phyloP scores from a whole-genome alignment of 37 sponge, comb jelly and placozoan species.

The Corticium candelabrum region DNA sequence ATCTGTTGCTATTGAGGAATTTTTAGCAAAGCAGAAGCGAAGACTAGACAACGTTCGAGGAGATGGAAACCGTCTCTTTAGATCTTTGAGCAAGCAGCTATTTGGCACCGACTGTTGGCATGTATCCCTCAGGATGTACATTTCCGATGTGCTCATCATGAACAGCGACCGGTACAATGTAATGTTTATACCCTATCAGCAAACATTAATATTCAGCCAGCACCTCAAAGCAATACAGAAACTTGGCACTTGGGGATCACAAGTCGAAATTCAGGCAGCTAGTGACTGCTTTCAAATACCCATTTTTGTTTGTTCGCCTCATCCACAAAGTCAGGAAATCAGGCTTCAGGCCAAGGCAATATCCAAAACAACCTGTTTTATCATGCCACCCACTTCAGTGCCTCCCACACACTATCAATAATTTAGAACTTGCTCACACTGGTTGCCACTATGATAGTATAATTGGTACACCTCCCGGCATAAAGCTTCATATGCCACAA shows the following conservation, averaged over 20 bases:
- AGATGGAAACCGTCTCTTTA: not conserved
- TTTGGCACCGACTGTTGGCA: not conserved
- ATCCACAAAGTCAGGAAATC: no score
- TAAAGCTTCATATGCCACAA: not conserved
- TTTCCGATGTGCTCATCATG: not conserved
- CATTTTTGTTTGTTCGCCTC: not conserved
- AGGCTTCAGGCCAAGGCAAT: no score
- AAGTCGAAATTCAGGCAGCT: slow-evolving; percentile 1
- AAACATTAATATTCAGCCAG: not conserved
- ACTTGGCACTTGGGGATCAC: not conserved
- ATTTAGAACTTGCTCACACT: not conserved
- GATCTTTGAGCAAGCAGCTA: not conserved
- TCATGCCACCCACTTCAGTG: no score
- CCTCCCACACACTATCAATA: not conserved
- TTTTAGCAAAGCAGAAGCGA: not conserved
- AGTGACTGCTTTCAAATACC: not conserved
- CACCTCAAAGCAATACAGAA: not conserved
- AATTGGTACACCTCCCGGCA: not conserved
- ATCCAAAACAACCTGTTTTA: no score
- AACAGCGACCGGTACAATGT: not conserved
- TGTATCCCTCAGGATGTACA: not conserved
- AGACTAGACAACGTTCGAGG: not conserved
- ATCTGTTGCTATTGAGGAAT: not conserved
- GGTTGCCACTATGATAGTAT: not conserved
- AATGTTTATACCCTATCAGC: not conserved